Conservation (phyloP, 2,113 vertebrate species). For the Bos indicus region DNA sequence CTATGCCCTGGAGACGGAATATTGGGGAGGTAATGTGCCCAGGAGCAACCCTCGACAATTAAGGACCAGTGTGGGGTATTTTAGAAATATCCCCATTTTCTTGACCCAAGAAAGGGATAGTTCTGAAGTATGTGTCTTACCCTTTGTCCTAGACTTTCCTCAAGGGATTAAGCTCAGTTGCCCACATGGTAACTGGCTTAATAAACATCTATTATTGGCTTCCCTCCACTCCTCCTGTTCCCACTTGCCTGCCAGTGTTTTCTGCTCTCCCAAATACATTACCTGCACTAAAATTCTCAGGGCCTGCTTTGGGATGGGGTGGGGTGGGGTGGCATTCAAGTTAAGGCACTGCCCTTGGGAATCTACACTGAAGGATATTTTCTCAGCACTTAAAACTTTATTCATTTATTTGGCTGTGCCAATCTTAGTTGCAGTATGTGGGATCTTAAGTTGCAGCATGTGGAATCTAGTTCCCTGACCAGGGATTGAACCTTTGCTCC, state of each 20-base stretch:
- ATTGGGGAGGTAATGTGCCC: not conserved
- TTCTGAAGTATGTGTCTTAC: not conserved
- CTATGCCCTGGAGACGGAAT: not conserved
- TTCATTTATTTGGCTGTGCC: not conserved
- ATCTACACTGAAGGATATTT: fast-evolving
- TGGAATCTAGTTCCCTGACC: not conserved
- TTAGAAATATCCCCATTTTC: not conserved
- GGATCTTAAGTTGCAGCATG: not conserved
- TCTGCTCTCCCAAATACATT: not conserved
- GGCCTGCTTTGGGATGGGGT: not conserved
- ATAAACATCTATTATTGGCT: not conserved
- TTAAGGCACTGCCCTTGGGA: fast-evolving
- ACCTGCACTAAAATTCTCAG: not conserved
- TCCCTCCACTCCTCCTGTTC: not conserved
- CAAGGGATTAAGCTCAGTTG: not conserved
- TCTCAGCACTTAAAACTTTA: not conserved
- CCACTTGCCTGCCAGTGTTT: not conserved
- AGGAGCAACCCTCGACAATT: not conserved
- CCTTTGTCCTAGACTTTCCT: not conserved
- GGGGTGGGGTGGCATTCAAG: not conserved
- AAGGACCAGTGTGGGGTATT: not conserved
- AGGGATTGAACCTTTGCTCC: not conserved
- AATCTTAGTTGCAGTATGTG: not conserved
- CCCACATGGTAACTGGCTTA: not conserved
- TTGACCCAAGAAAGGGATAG: not conserved